Evolutionary conservation across 1,140 invertebrate species (phyloP).

Genomic region (Cydia splendana): DNA sequence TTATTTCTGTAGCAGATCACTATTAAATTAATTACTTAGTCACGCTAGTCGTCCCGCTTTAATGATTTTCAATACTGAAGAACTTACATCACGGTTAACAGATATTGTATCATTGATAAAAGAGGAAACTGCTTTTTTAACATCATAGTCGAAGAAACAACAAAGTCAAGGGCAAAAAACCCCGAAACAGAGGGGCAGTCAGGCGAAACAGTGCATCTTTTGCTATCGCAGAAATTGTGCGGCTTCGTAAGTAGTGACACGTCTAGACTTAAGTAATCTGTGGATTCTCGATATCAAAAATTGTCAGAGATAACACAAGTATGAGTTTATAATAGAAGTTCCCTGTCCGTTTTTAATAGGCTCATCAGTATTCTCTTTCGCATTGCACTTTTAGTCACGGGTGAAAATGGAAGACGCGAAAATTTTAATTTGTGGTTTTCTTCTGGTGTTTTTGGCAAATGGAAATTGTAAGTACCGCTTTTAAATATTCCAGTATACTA

Average conservation of each 20-base stretch:
- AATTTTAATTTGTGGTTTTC: background rate
- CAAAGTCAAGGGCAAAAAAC: conserved; percentile 9
- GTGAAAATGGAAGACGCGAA: background rate
- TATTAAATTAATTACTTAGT: background rate
- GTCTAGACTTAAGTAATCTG: background rate
- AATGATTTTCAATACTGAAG: background rate
- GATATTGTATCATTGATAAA: conserved; percentile 7
- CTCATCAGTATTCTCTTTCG: background rate
- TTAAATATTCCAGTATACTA: background rate
- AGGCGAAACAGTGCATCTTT: background rate
- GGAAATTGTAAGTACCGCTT: background rate
- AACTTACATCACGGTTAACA: conserved; percentile 2
- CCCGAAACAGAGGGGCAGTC: background rate
- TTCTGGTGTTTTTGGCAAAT: background rate
- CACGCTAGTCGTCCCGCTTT: background rate
- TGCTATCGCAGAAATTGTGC: background rate
- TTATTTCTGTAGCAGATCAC: background rate
- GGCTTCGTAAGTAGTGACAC: background rate
- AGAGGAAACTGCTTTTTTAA: background rate
- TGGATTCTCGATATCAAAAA: background rate
- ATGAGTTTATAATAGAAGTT: conserved; percentile 1
- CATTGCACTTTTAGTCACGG: background rate
- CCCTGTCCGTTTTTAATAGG: background rate
- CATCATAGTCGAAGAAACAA: conserved; percentile 14
- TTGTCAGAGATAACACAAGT: conserved; percentile 1